Evolutionary conservation across 2,888 invertebrate species (phyloP), one percentile per base, ranked within the genome.

Genomic region (Bellardia bayeri): DNA sequence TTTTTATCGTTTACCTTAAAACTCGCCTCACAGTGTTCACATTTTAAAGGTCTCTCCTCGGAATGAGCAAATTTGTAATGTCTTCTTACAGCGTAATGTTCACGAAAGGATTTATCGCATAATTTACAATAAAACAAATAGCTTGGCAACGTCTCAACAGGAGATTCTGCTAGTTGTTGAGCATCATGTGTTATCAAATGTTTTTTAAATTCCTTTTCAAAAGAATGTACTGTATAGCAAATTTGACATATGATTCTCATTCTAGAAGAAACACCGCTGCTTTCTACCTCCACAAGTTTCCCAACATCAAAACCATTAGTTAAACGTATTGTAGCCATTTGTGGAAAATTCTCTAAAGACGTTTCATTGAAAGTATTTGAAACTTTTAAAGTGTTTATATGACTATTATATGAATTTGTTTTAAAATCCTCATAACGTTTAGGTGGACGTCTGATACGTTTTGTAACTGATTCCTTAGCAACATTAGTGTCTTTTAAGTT

Each of bases 1-100:
- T 37, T 4, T 37, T 37, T 5, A 0, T 37, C 23, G 23, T 16
- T 74, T 85, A 90, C 90, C 89, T 92, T 91, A 89, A 91, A 91
- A 3, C 72, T 74, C 3, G 90, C 89, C 7, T 92, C 92, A 86
- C 95, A 95, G 23, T 95, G 94, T 91, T 95, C 94, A 92, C 97
- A 97, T 68, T 94, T 91, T 90, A 95, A 96, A 0, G 96, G 96
- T 54, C 97, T 94, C 54, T 95, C 95, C 74, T 96, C 95, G 89
- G 96, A 95, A 95, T 99, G 96, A 89, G 97, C 95, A 89, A 97
- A 91, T 94, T 98, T 95, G 95, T 88, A 88, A 54, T 99, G 97
- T 88, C 96, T 94, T 91, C 96, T 95, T 88, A 97, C 93, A 76
- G 97, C 94, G 91, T 96, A 96, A 88, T 96, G 96, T 92, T 96